Evolutionary conservation across 2,888 invertebrate genomes (phyloP), one percentile per base, ranked within the genome.

Genomic region (Spodoptera picta): DNA sequence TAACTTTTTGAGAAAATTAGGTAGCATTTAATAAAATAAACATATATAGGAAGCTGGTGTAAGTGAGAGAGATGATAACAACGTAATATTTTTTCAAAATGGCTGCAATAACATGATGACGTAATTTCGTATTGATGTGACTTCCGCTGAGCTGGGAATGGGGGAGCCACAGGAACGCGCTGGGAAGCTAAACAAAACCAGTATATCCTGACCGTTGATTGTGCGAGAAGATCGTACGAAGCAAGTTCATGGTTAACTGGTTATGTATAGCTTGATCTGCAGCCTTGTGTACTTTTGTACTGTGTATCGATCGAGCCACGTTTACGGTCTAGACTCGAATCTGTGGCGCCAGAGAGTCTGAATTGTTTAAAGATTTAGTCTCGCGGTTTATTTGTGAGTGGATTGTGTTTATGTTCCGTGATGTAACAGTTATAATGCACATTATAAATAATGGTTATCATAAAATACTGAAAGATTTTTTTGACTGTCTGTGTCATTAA

Each of bases 11-110:
- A 0, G 9, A 6, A 62, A 71, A 65, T 66, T 60, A 62, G 54
- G 53, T 51, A 54, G 59, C 43, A 75, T 62, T 56, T 52, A 69
- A 72, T 78, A 72, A 78, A 36, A 62, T 44, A 46, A 42, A 41
- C 36, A 46, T 60, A 60, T 53, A 65, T n/a, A 56, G 24, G 36
- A 62, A 64, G 72, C 60, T 62, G 50, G n/a, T 19, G 24, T 47
- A 61, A 45, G 43, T 42, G 54, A 41, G 36, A 70, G 45, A 36
- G 9, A 36, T 36, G 36, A 36, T 36, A 36, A 36, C 49, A 14
- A 70, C 70, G n/a, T 24, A 41, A 56, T 55, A 53, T 31, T 68
- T 52, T 50, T 23, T 45, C 41, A 24, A 51, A 56, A 60, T 54
- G 19, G 14, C n/a, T 5, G 43, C 52, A 36, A 49, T 62, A 51